phyloP scores from a whole-genome alignment of 2,888 invertebrate genomes.

The Pseudococcus jackbeardsleyi region DNA sequence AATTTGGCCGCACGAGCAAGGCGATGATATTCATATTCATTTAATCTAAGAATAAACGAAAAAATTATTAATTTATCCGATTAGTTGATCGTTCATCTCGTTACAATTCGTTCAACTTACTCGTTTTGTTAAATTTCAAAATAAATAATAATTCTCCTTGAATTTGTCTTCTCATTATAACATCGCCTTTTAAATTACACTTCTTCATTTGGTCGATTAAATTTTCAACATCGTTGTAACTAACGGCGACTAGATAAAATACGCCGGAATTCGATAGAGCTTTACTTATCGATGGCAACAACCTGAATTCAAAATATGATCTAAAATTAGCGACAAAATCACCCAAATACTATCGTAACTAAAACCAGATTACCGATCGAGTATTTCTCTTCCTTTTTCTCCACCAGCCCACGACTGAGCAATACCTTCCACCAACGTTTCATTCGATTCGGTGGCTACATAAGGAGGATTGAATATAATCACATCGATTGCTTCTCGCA shows the following conservation, averaged over 20 bases:
- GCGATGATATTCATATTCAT: too few species aligned
- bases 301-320: conserved; percentile 69
- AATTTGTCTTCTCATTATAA: conserved; percentile 81
- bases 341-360: conserved; percentile 13
- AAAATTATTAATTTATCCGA: too few species aligned
- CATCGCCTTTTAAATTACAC: conserved; percentile 75
- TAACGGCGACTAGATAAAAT: conserved; percentile 89
- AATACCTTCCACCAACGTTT: conserved; percentile 75
- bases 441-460: conserved; percentile 86
- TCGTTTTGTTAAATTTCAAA: conserved; percentile 75
- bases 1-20: too few species aligned
- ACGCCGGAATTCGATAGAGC: conserved; percentile 82
- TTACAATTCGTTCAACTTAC: neutral
- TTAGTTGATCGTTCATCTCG: too few species aligned
- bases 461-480: conserved; percentile 98
- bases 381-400: conserved; percentile 80
- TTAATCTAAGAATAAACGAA: too few species aligned
- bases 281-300: conserved; percentile 79
- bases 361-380: conserved; percentile 71
- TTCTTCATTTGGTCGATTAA: conserved; percentile 76
- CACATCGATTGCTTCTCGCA: conserved; percentile 79
- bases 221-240: conserved; percentile 87
- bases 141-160: conserved; percentile 90
- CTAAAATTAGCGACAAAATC: neutral
- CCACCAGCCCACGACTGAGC: conserved; percentile 87